These are phyloP conservation scores for Eupeodes latifasciatus DNA, from an alignment of 2,888 invertebrate species.

Conservation along the genomic window DNA sequence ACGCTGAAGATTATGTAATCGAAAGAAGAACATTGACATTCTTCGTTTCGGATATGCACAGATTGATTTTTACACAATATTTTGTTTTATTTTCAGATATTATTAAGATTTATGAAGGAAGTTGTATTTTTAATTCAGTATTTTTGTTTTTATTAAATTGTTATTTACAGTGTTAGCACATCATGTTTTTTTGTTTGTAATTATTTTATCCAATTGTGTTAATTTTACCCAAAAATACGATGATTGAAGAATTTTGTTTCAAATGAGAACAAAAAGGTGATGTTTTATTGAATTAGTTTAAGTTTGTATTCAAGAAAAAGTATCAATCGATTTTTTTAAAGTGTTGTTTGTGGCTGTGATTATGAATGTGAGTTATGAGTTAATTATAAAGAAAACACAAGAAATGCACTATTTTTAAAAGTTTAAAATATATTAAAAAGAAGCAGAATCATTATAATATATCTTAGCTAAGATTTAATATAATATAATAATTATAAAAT, in stretches of 20 bases:
- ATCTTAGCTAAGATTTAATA: too few relatives aligned
- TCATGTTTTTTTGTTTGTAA: slow-evolving; percentile 19
- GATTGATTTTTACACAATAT: slow-evolving; percentile 29
- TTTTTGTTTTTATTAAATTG: slow-evolving; percentile 6
- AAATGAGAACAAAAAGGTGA: slow-evolving; percentile 52
- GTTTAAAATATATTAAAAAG: too few relatives aligned
- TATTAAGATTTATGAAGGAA: background rate
- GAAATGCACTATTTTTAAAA: background rate
- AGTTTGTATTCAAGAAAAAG: background rate
- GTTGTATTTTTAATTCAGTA: slow-evolving; percentile 30
- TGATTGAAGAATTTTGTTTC: slow-evolving; percentile 31
- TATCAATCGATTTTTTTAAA: background rate
- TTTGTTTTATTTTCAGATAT: slow-evolving; percentile 9
- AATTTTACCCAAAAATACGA: slow-evolving; percentile 43
- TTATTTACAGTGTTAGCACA: slow-evolving; percentile 4
- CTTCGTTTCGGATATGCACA: slow-evolving; percentile 83
- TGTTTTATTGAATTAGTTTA: slow-evolving; percentile 40
- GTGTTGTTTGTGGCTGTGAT: slow-evolving; percentile 11
- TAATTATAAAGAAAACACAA: background rate
- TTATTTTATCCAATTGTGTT: slow-evolving; percentile 19
- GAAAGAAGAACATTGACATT: slow-evolving; percentile 98
- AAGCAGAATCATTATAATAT: too few relatives aligned
- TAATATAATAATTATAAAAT: too few relatives aligned
- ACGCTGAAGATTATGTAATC: slow-evolving; percentile 94
- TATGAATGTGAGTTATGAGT: slow-evolving; percentile 9